Evolutionary conservation across 2,888 invertebrate species (phyloP).

Genomic region (Adelphocoris suturalis): DNA sequence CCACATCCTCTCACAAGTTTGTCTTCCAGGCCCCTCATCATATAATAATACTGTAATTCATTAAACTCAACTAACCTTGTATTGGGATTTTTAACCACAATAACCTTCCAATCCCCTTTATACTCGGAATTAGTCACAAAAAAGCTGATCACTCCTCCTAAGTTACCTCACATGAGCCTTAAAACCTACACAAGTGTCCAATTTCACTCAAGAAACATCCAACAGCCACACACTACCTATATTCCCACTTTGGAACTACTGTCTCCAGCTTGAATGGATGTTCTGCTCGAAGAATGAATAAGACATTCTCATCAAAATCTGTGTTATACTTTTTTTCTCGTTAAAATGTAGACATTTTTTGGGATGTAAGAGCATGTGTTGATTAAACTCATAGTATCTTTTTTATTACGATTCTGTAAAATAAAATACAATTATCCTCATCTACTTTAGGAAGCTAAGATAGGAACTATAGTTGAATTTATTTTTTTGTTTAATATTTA

Average conservation of each 20-base stretch:
- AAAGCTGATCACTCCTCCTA: too few relatives aligned
- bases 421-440: slow-evolving; percentile 4
- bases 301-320: slow-evolving; percentile 12
- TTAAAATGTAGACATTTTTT: neutral
- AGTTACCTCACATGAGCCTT: too few relatives aligned
- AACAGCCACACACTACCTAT: neutral
- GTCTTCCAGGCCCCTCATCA: too few relatives aligned
- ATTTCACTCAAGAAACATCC: too few relatives aligned
- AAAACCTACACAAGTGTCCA: too few relatives aligned
- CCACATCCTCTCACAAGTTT: too few relatives aligned
- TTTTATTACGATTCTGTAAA: neutral
- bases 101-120: too few relatives aligned
- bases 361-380: neutral
- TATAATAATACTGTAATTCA: too few relatives aligned
- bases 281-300: slow-evolving; percentile 2
- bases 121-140: too few relatives aligned
- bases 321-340: neutral
- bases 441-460: neutral
- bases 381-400: neutral
- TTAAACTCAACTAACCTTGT: too few relatives aligned
- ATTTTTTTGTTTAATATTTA: neutral
- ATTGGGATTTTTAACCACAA: too few relatives aligned
- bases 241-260: neutral
- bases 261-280: neutral
- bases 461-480: neutral